Conservation (phyloP, 2,888 invertebrate genomes). For the Volucella zonaria region DNA sequence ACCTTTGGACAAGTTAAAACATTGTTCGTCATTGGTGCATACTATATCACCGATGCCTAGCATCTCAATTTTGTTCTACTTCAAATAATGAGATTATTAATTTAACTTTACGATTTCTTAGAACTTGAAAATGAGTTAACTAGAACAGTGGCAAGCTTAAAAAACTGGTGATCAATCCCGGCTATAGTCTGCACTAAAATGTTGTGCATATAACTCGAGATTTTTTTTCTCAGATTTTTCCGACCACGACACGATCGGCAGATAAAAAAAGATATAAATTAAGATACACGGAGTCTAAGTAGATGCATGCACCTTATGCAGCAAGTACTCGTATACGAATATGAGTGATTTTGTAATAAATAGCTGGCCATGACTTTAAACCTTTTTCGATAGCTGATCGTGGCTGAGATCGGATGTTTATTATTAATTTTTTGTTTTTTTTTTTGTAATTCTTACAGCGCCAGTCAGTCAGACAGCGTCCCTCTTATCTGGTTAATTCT, state of each 20-base stretch:
- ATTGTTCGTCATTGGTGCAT: too few species aligned
- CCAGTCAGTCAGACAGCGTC: not conserved
- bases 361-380: slow-evolving; percentile 65
- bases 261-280: slow-evolving; percentile 25
- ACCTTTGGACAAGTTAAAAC: too few species aligned
- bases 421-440: not conserved
- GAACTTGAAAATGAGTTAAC: too few species aligned
- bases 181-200: too few species aligned
- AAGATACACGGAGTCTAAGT: slow-evolving; percentile 24
- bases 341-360: slow-evolving; percentile 49
- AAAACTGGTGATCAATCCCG: too few species aligned
- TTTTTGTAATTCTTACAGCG: not conserved
- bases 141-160: too few species aligned
- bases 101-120: too few species aligned
- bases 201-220: too few species aligned
- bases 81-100: too few species aligned
- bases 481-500: not conserved
- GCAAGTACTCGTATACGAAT: not conserved
- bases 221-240: not conserved
- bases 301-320: slow-evolving; percentile 19
- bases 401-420: slow-evolving; percentile 1
- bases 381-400: slow-evolving; percentile 51
- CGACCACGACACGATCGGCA: slow-evolving; percentile 22
- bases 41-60: too few species aligned
- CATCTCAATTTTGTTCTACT: too few species aligned